phyloP scores from a whole-genome alignment of 2,113 vertebrate species.

The Gnathonemus longibarbis region DNA sequence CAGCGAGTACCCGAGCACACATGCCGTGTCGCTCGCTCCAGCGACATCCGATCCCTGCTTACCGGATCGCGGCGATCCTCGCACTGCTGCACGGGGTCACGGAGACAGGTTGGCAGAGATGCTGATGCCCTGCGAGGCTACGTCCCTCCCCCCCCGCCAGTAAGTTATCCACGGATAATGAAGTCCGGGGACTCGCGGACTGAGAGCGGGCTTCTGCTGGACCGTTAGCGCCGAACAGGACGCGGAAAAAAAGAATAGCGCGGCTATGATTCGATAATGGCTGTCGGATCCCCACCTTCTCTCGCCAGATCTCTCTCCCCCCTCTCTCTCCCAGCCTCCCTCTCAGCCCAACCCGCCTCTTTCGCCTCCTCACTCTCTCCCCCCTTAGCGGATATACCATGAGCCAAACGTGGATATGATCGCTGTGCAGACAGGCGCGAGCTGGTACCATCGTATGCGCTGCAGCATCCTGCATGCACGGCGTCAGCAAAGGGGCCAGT shows the following conservation, averaged over 20 bases:
- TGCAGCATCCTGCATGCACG: neutral
- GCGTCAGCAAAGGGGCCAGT: neutral
- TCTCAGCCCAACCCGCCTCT: constrained; percentile 20
- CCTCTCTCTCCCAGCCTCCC: constrained; percentile 18
- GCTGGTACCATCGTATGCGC: neutral
- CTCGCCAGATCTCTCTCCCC: constrained; percentile 33
- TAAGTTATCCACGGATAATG: neutral
- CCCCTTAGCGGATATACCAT: constrained; percentile 17
- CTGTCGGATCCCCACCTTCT: constrained; percentile 48
- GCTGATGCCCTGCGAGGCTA: constrained; percentile 39
- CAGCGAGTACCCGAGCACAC: neutral
- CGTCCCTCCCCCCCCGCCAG: constrained; percentile 10
- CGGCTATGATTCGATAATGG: constrained; percentile 55
- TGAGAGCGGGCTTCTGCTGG: neutral
- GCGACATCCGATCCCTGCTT: constrained; percentile 41
- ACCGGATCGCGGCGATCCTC: constrained; percentile 50
- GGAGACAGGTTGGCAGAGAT: constrained; percentile 41
- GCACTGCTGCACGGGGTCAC: constrained; percentile 44
- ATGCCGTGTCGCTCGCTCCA: neutral
- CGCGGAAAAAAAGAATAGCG: constrained; percentile 35
- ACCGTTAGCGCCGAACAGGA: constrained; percentile 29
- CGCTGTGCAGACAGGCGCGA: neutral
- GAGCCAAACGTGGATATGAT: constrained; percentile 1
- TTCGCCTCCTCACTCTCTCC: constrained; percentile 12
- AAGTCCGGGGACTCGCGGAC: constrained; percentile 6